phyloP scores from a whole-genome alignment of 2,113 vertebrate genomes.

The Accipiter cooperii region DNA sequence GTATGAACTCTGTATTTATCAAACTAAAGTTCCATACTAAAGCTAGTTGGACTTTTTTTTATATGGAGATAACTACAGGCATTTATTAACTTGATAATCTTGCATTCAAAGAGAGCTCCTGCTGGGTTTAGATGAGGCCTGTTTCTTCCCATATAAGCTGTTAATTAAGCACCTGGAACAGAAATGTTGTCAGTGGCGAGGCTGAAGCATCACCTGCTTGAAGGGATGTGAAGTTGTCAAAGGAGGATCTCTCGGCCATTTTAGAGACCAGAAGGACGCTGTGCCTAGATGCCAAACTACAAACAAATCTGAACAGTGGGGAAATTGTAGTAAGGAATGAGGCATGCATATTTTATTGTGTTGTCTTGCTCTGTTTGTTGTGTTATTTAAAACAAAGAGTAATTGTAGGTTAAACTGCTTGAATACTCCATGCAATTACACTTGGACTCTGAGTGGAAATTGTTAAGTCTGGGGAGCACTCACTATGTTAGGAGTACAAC shows the following conservation, averaged over 20 bases:
- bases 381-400: neutral
- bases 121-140: neutral
- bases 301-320: neutral
- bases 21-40: neutral
- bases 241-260: neutral
- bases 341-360: neutral
- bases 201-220: neutral
- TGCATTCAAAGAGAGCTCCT: neutral
- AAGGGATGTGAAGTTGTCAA: neutral
- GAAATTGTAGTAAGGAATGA: neutral
- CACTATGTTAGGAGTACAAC: rapidly evolving
- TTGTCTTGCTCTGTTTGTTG: neutral
- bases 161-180: neutral
- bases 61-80: neutral
- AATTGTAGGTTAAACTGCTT: neutral
- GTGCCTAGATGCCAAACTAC: neutral
- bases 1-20: neutral
- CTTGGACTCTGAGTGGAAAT: neutral
- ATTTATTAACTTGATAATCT: neutral
- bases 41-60: neutral
- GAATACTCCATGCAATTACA: neutral
- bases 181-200: neutral
- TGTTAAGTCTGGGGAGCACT: rapidly evolving
- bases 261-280: neutral
- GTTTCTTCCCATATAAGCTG: neutral